Base-by-base conservation (phyloP, 2,113 vertebrate genomes). In the Syngnathoides biaculeatus region DNA sequence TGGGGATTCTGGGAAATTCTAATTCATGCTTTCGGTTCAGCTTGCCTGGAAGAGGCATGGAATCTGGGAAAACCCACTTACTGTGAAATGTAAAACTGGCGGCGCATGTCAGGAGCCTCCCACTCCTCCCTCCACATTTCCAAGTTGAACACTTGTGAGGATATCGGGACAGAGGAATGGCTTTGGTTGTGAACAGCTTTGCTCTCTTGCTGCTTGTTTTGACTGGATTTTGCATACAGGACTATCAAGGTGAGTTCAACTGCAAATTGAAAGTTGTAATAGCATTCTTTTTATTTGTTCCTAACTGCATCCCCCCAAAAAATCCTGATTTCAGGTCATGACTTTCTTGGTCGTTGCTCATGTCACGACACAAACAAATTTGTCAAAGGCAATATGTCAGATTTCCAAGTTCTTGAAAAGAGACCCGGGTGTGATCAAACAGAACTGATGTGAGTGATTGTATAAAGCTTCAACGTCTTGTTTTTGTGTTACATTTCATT, bases 401-500 rank as follows among this genome's bases (percentile, higher is more conserved):
- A 90, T 63, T 92, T 93, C 39, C 22, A 81, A 20, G 73, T 92
- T 61, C 59, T 61, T 4, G 80, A 84, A 67, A 73, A 7, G 13
- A 27, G 60, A 7, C n/a, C 79, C 5, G 77, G 69, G 9, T 91
- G 90, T 35, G 72, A 83, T 5, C 66, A 5, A 35, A 77, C 12
- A 0, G 86, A 91, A 59, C 26, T 93, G 5, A 86, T 90, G 92
- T 92, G 68, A 90, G 90, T 83, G 1, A 11, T 35, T 9, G 45
- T 30, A 0, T 65, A 9, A 8, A 0, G 0, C 26, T 58, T 60
- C 0, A 8, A 17, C 3, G 5, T n/a, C 14, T 35, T 11, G 8
- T 9, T 19, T 35, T 27, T 57, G 9, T 47, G 43, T 30, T 12
- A 64, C 59, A 38, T 56, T 61, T 14, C 3, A 42, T 15, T 26